A percentile compares a stretch with the other conserved stretches of the same genome.
Conservation (phyloP, 2,888 invertebrate species). For the Congeria kusceri region DNA sequence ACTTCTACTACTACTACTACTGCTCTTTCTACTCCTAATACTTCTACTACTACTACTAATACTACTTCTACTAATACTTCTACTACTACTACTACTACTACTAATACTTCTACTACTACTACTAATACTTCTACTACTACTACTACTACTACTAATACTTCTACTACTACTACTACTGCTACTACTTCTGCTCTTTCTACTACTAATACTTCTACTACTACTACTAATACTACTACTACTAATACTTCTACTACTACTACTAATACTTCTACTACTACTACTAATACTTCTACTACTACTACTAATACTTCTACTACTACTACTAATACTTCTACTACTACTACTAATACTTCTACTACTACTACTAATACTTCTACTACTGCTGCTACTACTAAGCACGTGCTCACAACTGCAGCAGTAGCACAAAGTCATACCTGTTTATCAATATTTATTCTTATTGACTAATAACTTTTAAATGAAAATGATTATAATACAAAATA, state of each 20-base stretch:
- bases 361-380: slow-evolving; percentile 5
- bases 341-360: slow-evolving; percentile 27
- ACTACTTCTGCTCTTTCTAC: slow-evolving; percentile 17
- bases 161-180: slow-evolving; percentile 7
- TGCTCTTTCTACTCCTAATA: background rate
- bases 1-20: no score
- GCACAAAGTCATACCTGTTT: no score
- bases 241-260: slow-evolving; percentile 42
- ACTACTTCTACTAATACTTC: background rate
- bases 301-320: slow-evolving; percentile 34
- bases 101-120: no score
- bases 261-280: slow-evolving; percentile 41
- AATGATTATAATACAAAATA: no score
- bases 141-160: background rate
- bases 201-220: slow-evolving; percentile 18
- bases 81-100: slow-evolving; percentile 2
- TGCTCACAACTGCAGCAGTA: no score
- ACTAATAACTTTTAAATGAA: no score
- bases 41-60: background rate
- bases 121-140: no score
- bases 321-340: slow-evolving; percentile 34
- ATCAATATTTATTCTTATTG: no score
- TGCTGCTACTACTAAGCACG: background rate
- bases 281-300: slow-evolving; percentile 39
- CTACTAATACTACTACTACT: slow-evolving; percentile 11